Base-by-base conservation (phyloP, 2,113 vertebrate genomes). In the Dunckerocampus dactyliophorus region DNA sequence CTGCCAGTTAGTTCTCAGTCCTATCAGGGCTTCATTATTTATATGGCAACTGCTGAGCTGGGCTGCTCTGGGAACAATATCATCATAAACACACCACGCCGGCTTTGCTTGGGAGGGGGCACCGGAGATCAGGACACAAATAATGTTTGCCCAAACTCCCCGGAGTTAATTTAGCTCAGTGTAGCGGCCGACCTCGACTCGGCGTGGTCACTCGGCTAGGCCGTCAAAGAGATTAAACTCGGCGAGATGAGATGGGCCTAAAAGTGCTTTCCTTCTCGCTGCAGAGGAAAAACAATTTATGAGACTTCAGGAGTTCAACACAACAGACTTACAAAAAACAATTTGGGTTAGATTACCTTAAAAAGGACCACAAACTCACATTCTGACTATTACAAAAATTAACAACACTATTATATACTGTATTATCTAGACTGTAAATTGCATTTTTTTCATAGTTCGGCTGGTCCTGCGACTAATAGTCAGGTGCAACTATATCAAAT, bases 131-230 rank as follows among this genome's bases (percentile, higher is more conserved):
- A 77, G 34, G 68, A 74, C 76, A 72, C 46, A 71, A 79, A 82
- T 78, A 83, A 55, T 78, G 63, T 72, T 58, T 75, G 80, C 71
- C 48, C 2, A 12, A 72, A 80, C 62, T 71, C 69, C 59, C 78
- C 43, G 60, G 76, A 77, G 64, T 80, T 75, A 66, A 76, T 81
- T 83, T 55, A 79, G 68, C 69, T 66, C 51, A 3, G 17, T 59
- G 72, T n/a, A 56, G 47, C 62, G 37, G 39, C 60, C 50, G 58
- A 56, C 75, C 47, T 66, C 62, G 6, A 55, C 69, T 56, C 54
- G 54, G 54, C 54, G 78, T 22, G 62, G 67, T 16, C 45, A 64
- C 48, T 59, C 48, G 47, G 28, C 60, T 76, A 65, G 37, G 68
- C 59, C 74, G 66, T 65, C 64, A 34, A 19, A 69, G 50, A 74